Evolutionary conservation across 1,140 invertebrate genomes (phyloP).

Genomic region (Lordiphosa collinella): DNA sequence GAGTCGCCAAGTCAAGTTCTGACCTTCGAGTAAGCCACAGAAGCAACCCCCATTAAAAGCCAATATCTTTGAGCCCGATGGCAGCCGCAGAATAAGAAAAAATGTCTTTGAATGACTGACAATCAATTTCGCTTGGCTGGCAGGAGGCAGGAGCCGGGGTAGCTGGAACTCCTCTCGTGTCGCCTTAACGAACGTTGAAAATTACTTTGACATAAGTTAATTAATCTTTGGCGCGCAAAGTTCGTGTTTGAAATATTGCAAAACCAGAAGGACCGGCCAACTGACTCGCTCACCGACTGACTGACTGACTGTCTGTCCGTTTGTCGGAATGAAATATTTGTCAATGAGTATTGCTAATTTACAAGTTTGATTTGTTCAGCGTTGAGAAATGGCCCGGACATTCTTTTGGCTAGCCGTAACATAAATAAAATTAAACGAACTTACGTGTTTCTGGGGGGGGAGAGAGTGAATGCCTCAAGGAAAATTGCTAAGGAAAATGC

Average conservation of each 20-base stretch:
- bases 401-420: slow-evolving; percentile 68
- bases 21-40: slow-evolving; percentile 63
- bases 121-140: slow-evolving; percentile 74
- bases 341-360: slow-evolving; percentile 79
- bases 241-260: slow-evolving; percentile 79
- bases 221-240: slow-evolving; percentile 78
- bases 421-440: slow-evolving; percentile 61
- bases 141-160: too few relatives aligned
- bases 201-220: slow-evolving; percentile 80
- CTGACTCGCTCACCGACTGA: slow-evolving; percentile 10
- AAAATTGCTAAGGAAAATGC: slow-evolving; percentile 5
- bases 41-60: slow-evolving; percentile 66
- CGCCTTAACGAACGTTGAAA: slow-evolving; percentile 79
- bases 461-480: not conserved
- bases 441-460: slow-evolving; percentile 17
- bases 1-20: slow-evolving; percentile 4
- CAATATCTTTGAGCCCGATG: slow-evolving; percentile 62
- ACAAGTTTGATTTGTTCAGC: slow-evolving; percentile 75
- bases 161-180: slow-evolving; percentile 41
- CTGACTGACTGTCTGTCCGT: slow-evolving; percentile 27
- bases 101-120: slow-evolving; percentile 79
- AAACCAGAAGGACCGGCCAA: slow-evolving; percentile 31
- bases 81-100: slow-evolving; percentile 64
- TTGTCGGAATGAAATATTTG: slow-evolving; percentile 70
- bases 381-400: slow-evolving; percentile 57